Percentiles rank a stretch among this genome's conserved stretches.
phyloP scores from a whole-genome alignment of 2,113 vertebrate species.

The Pelmatolapia mariae region DNA sequence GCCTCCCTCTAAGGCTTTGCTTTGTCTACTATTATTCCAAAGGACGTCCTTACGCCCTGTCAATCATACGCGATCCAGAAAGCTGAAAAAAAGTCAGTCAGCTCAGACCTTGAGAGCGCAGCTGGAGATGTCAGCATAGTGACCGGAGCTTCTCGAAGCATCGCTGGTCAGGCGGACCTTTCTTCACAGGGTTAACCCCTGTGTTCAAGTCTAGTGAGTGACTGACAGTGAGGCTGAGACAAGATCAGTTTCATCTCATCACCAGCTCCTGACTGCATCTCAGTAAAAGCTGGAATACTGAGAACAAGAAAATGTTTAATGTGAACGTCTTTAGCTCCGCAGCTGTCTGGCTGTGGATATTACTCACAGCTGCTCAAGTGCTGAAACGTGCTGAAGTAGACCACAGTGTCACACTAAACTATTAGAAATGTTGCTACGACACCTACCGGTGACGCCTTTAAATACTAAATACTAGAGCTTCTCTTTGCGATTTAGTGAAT shows the following conservation, averaged over 20 bases:
- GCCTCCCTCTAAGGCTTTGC: neutral
- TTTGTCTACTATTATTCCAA: neutral
- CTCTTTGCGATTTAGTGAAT: neutral
- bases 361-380: neutral
- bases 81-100: neutral
- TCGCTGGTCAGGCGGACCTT: neutral
- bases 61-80: neutral
- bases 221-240: neutral
- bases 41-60: neutral
- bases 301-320: neutral
- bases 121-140: neutral
- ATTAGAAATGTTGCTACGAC: conserved; percentile 3
- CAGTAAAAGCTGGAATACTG: neutral
- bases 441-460: conserved; percentile 25
- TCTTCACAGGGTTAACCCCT: neutral
- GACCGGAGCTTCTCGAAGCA: neutral
- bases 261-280: neutral
- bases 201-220: neutral
- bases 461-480: neutral
- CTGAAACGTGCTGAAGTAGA: neutral
- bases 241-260: neutral
- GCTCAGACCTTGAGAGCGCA: neutral
- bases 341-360: neutral
- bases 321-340: neutral
- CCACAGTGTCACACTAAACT: neutral